Evolutionary conservation across 1,140 invertebrate species (phyloP).

Genomic region (Pseudachorutes palmiensis): DNA sequence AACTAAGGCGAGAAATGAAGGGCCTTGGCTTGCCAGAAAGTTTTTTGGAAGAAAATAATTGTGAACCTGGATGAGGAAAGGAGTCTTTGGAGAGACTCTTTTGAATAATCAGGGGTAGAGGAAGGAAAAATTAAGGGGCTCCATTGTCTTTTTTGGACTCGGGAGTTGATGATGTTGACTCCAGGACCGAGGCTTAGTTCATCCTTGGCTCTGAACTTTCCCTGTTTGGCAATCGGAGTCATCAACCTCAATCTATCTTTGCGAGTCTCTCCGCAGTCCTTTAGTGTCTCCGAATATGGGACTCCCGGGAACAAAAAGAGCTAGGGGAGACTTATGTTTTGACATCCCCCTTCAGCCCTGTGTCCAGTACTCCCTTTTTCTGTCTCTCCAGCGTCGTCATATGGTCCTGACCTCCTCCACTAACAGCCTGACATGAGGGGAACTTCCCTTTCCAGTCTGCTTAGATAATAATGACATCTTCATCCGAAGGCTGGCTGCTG

Average conservation of each 20-base stretch:
- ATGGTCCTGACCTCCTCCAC: background rate
- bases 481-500: background rate
- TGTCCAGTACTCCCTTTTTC: background rate
- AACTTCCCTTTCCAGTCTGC: slow-evolving; percentile 3
- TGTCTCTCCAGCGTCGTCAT: background rate
- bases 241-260: slow-evolving; percentile 8
- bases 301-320: background rate
- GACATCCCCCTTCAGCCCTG: background rate
- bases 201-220: background rate
- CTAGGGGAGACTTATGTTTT: background rate
- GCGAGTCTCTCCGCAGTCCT: background rate
- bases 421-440: background rate
- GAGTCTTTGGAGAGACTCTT: background rate
- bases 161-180: too few relatives aligned
- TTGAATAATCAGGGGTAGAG: background rate
- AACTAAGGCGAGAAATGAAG: slow-evolving; percentile 34
- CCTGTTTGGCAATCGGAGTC: background rate
- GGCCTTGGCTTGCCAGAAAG: slow-evolving; percentile 19
- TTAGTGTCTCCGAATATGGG: slow-evolving; percentile 4
- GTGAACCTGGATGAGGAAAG: background rate
- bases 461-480: slow-evolving; percentile 24
- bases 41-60: background rate
- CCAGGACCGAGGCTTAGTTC: too few relatives aligned
- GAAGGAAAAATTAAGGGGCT: background rate
- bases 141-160: background rate